phyloP scores from a whole-genome alignment of 2,113 vertebrate genomes.

The Peromyscus leucopus region DNA sequence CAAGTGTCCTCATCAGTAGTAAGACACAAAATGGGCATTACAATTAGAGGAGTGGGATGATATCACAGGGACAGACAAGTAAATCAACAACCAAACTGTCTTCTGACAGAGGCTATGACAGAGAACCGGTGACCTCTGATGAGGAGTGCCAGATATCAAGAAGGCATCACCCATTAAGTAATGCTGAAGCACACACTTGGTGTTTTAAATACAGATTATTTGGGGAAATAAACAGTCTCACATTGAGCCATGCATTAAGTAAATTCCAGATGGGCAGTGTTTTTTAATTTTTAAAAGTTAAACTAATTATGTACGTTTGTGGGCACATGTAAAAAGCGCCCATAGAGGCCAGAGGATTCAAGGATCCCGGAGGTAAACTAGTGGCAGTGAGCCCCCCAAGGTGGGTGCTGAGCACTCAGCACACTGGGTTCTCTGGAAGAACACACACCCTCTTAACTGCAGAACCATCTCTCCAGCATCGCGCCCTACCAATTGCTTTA shows the following conservation, averaged over 20 bases:
- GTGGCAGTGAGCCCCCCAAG: background rate
- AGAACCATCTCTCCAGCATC: background rate
- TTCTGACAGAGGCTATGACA: background rate
- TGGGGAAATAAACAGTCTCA: background rate
- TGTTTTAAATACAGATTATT: slow-evolving; percentile 1
- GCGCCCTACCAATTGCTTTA: background rate
- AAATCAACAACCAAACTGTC: background rate
- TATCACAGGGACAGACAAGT: background rate
- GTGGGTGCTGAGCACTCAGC: background rate
- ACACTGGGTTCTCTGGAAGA: background rate
- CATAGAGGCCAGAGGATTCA: background rate
- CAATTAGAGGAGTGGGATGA: slow-evolving; percentile 1
- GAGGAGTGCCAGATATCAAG: background rate
- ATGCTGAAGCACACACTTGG: background rate
- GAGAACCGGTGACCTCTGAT: background rate
- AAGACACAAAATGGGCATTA: background rate
- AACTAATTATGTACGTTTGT: background rate
- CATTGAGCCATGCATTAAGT: background rate
- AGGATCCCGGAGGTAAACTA: background rate
- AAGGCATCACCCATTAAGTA: background rate
- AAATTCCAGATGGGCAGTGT: background rate
- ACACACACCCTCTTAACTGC: background rate
- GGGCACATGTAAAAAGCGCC: background rate
- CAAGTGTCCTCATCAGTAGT: background rate
- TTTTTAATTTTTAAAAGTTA: background rate